A percentile compares a stretch with the other conserved stretches of the same genome.
Conservation (phyloP, 2,797 vertebrate species). For the Mormyrops attenuatus region DNA sequence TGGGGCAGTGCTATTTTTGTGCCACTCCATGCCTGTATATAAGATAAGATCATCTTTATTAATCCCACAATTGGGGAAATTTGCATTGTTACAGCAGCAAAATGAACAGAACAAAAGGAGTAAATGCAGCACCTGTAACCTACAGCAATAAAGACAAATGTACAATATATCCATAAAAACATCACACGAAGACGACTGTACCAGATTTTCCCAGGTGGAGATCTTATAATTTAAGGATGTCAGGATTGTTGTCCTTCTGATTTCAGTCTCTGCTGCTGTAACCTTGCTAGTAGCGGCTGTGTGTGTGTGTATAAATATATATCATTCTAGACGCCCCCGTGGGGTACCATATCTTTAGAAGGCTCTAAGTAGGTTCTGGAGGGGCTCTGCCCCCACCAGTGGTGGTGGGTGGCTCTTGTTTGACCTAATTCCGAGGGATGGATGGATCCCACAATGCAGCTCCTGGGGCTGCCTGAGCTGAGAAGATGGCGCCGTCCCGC, state of each 20-base stretch:
- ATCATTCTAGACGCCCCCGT: constrained; percentile 28
- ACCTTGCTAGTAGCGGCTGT: not conserved
- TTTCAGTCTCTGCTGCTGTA: not conserved
- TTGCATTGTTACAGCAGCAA: not conserved
- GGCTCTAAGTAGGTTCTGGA: constrained; percentile 45
- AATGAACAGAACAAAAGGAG: not conserved
- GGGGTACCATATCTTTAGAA: constrained; percentile 43
- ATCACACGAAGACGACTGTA: not conserved
- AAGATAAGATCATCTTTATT: not conserved
- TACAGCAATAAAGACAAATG: not conserved
- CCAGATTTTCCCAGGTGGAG: not conserved
- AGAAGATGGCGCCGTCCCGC: constrained; percentile 14
- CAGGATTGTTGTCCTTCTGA: not conserved
- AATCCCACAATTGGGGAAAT: not conserved
- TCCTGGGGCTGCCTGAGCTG: constrained; percentile 42
- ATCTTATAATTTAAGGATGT: not conserved
- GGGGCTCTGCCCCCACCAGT: constrained; percentile 18
- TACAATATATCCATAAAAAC: not conserved
- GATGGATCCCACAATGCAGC: constrained; percentile 12
- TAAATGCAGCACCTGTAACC: not conserved
- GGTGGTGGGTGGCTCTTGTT: constrained; percentile 15
- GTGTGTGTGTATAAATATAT: constrained; percentile 30
- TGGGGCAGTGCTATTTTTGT: not conserved
- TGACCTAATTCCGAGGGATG: constrained; percentile 49
- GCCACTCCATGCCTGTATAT: not conserved